Evolutionary conservation across 2,113 vertebrate species (phyloP).

Genomic region (Genyomyrus donnyi): DNA sequence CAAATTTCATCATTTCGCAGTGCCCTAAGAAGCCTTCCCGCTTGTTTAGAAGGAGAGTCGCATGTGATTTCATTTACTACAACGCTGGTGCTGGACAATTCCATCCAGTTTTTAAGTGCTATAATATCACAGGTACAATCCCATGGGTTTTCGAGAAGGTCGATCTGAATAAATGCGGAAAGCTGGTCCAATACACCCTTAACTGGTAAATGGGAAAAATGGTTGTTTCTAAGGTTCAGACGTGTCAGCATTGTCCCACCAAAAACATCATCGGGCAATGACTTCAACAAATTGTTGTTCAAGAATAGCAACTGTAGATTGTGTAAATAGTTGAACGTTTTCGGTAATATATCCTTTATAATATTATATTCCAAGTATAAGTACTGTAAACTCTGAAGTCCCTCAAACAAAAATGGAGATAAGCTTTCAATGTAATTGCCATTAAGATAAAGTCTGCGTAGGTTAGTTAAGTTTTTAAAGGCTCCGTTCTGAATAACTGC

Average conservation of each 20-base stretch:
- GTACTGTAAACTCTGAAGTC: conserved; percentile 84
- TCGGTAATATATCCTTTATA: conserved; percentile 83
- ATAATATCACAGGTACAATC: conserved; percentile 89
- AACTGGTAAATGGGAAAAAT: conserved; percentile 82
- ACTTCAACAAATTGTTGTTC: conserved; percentile 84
- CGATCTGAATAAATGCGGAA: conserved; percentile 91
- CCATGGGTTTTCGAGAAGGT: conserved; percentile 95
- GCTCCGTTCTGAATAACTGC: conserved; percentile 94
- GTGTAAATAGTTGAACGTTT: conserved; percentile 88
- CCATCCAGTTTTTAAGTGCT: conserved; percentile 93
- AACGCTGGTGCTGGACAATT: conserved; percentile 88
- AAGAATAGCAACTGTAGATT: conserved; percentile 89
- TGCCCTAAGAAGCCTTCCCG: conserved; percentile 74
- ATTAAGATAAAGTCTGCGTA: conserved; percentile 90
- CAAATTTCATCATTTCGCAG: conserved; percentile 77
- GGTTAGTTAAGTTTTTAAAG: conserved; percentile 83
- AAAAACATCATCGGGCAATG: conserved; percentile 82
- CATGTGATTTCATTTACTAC: conserved; percentile 88
- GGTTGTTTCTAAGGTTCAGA: conserved; percentile 90
- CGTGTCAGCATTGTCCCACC: conserved; percentile 82
- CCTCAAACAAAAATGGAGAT: conserved; percentile 88
- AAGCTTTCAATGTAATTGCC: conserved; percentile 88
- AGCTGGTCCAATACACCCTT: conserved; percentile 88
- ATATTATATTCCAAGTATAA: conserved; percentile 95
- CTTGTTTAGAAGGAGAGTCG: conserved; percentile 75